A percentile compares a stretch with the other conserved stretches of the same genome.
Evolutionary conservation across 2,113 vertebrate species (phyloP).

Genomic region (Syngnathus typhle): DNA sequence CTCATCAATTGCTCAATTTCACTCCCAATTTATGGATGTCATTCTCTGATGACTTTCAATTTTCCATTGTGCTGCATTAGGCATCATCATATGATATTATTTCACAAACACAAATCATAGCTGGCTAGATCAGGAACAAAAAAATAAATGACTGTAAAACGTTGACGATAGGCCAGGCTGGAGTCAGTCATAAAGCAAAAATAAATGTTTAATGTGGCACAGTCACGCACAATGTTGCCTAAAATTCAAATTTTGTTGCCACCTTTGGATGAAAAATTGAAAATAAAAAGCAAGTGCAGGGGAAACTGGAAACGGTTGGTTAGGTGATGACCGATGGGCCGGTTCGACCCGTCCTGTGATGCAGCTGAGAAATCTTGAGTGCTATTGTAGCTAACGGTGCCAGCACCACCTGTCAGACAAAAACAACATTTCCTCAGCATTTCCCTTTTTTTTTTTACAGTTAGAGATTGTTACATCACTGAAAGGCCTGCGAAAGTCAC

Average conservation of each 20-base stretch:
- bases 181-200: conserved; percentile 25
- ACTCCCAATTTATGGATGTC: conserved; percentile 29
- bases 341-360: conserved; percentile 79
- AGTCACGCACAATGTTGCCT: conserved; percentile 11
- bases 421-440: not conserved
- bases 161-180: not conserved
- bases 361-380: conserved; percentile 87
- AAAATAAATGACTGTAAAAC: not conserved
- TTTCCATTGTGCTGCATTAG: conserved; percentile 15
- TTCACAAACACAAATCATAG: not conserved
- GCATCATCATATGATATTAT: conserved; percentile 15
- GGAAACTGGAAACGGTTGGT: conserved; percentile 11
- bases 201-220: conserved; percentile 40
- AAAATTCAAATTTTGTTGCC: conserved; percentile 5
- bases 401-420: conserved; percentile 80
- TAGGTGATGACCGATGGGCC: conserved; percentile 89
- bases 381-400: conserved; percentile 86
- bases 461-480: too few relatives aligned
- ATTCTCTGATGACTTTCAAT: conserved; percentile 29
- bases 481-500: not conserved
- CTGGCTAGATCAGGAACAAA: not conserved
- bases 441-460: too few relatives aligned
- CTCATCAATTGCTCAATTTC: not conserved
- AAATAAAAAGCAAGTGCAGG: conserved; percentile 8
- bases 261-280: conserved; percentile 19